phyloP scores from a whole-genome alignment of 1,140 invertebrate genomes.

The Solenopsis invicta region DNA sequence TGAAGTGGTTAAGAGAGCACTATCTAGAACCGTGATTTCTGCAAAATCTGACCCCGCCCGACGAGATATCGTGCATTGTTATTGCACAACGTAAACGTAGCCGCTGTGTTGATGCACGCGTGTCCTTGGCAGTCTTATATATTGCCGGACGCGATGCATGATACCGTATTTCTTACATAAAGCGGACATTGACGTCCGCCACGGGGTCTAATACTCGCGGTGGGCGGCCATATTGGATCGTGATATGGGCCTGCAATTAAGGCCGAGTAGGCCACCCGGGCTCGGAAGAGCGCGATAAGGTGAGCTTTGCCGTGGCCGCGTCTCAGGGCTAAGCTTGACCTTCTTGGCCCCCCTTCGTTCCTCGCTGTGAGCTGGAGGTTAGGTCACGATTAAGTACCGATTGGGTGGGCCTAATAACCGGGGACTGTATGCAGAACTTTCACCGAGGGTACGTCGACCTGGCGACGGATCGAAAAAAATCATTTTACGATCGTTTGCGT shows the following conservation, averaged over 20 bases:
- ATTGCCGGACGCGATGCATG: constrained; percentile 58
- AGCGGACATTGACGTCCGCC: constrained; percentile 75
- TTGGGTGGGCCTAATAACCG: constrained; percentile 83
- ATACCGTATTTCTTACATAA: constrained; percentile 79
- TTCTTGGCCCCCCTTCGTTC: constrained; percentile 77
- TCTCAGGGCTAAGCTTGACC: constrained; percentile 84
- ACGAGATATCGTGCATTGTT: neutral
- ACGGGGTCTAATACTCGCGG: constrained; percentile 81
- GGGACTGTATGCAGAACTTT: constrained; percentile 79
- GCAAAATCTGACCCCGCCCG: neutral
- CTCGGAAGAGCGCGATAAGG: constrained; percentile 84
- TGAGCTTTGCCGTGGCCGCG: constrained; percentile 79
- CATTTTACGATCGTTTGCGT: constrained; percentile 56
- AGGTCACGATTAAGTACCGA: constrained; percentile 82
- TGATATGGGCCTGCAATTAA: constrained; percentile 86
- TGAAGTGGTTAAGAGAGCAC: neutral
- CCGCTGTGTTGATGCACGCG: constrained; percentile 7
- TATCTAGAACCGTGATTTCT: neutral
- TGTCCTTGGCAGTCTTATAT: constrained; percentile 64
- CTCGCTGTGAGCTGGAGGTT: constrained; percentile 78
- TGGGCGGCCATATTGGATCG: constrained; percentile 87
- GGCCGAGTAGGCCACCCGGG: constrained; percentile 87
- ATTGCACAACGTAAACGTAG: neutral
- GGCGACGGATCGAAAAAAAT: constrained; percentile 45
- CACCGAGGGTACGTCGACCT: constrained; percentile 69